Evolutionary conservation across 2,797 vertebrate species (phyloP).

Genomic region (Rousettus madagascariensis): DNA sequence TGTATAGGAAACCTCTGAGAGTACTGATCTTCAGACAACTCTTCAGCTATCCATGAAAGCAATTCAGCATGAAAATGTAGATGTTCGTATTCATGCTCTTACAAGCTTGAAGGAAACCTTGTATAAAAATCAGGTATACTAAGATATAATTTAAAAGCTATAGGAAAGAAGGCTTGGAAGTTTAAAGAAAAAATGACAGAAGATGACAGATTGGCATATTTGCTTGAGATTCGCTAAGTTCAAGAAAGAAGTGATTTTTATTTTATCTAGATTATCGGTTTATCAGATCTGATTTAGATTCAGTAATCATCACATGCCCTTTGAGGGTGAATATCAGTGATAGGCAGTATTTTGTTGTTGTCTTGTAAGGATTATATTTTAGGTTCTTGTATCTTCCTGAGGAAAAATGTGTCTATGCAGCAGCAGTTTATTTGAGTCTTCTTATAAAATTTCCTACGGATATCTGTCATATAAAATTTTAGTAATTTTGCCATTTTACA

Average conservation of each 20-base stretch:
- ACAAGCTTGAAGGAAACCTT: constrained; percentile 95
- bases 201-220: neutral
- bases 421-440: constrained; percentile 25
- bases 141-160: neutral
- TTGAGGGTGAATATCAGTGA: neutral
- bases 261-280: constrained; percentile 50
- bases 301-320: neutral
- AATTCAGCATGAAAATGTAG: constrained; percentile 97
- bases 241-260: neutral
- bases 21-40: constrained; percentile 91
- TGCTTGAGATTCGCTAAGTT: constrained; percentile 29
- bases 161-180: neutral
- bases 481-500: neutral
- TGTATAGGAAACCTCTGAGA: constrained; percentile 92
- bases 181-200: constrained; percentile 24
- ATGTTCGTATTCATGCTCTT: constrained; percentile 96
- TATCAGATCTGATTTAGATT: constrained; percentile 22
- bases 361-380: constrained; percentile 30
- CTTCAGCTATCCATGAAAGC: constrained; percentile 97
- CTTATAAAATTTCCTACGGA: neutral
- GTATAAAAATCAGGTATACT: constrained; percentile 89
- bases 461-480: neutral
- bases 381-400: neutral
- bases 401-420: neutral
- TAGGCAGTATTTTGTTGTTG: neutral